phyloP scores from a whole-genome alignment of 1,140 invertebrate species.

The Tetramorium simillimum region DNA sequence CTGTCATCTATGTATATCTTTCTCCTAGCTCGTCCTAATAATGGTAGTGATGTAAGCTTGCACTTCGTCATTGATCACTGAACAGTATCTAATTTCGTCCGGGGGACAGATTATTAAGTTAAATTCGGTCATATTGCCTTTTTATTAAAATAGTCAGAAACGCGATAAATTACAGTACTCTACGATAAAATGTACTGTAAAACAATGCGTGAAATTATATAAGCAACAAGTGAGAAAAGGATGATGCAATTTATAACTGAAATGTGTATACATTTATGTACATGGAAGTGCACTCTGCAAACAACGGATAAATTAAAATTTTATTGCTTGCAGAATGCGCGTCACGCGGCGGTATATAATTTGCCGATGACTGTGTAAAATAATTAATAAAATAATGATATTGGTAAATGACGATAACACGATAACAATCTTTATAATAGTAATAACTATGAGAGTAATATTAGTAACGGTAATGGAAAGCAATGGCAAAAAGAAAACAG shows the following conservation, averaged over 20 bases:
- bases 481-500: background rate
- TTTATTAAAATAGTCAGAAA: background rate
- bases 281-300: background rate
- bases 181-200: background rate
- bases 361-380: background rate
- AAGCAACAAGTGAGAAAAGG: background rate
- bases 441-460: background rate
- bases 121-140: background rate
- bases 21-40: background rate
- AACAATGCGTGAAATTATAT: background rate
- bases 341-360: background rate
- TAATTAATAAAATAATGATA: conserved; percentile 8
- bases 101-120: background rate
- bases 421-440: conserved; percentile 14
- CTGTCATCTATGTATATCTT: background rate
- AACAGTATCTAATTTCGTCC: conserved; percentile 3
- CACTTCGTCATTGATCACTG: background rate
- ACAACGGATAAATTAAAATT: background rate
- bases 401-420: background rate
- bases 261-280: background rate
- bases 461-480: background rate
- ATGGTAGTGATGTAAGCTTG: background rate
- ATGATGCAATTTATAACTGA: background rate
- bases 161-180: background rate
- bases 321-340: background rate